Evolutionary conservation across 2,797 vertebrate genomes (phyloP).

Genomic region (Myiotriccus ornatus): DNA sequence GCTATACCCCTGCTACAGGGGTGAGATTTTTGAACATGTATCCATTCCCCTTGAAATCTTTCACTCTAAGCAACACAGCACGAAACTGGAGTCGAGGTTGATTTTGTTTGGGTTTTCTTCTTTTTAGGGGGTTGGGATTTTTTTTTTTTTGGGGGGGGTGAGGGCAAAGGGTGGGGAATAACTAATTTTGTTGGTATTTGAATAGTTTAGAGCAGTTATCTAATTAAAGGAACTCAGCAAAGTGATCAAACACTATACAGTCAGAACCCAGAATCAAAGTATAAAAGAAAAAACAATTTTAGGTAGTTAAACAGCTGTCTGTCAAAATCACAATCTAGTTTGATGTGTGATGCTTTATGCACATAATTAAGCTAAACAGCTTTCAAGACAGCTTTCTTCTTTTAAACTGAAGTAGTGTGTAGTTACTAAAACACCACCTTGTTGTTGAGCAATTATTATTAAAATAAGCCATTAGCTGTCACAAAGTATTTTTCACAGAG

Average conservation of each 20-base stretch:
- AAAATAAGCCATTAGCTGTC: constrained; percentile 15
- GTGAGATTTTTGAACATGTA: background rate
- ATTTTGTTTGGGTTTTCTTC: background rate
- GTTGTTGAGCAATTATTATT: constrained; percentile 1
- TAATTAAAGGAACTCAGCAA: background rate
- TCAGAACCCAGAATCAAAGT: background rate
- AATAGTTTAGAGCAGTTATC: background rate
- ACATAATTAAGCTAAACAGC: constrained; percentile 5
- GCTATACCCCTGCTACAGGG: background rate
- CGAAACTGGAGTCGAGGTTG: background rate
- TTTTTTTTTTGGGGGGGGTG: fast-evolving
- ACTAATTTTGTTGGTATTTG: background rate
- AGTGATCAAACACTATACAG: background rate
- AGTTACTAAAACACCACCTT: background rate
- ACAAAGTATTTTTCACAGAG: background rate
- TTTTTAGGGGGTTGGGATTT: background rate
- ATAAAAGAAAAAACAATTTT: background rate
- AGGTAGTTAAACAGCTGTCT: background rate
- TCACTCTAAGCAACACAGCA: background rate
- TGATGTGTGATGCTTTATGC: background rate
- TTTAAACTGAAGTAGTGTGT: background rate
- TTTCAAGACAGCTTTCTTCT: background rate
- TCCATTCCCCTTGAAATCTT: background rate
- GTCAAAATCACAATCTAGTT: background rate
- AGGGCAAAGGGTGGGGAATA: too few species aligned